phyloP scores from a whole-genome alignment of 2,888 invertebrate genomes.

The Limnephilus marmoratus region DNA sequence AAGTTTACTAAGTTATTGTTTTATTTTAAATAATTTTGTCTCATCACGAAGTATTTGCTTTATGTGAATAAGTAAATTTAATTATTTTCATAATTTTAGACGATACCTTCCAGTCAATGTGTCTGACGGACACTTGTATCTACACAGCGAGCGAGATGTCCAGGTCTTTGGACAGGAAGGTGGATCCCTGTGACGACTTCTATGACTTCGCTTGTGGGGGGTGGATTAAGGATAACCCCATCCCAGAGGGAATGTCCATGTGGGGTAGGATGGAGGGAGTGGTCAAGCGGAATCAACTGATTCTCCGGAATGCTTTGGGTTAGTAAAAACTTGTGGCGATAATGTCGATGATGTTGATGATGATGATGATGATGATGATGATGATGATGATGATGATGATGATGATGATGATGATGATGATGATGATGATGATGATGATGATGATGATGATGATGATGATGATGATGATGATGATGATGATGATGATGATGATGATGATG shows the following conservation, averaged over 20 bases:
- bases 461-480: background rate
- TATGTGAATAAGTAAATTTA: no score
- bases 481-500: slow-evolving; percentile 2
- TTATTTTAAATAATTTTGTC: no score
- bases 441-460: slow-evolving; percentile 2
- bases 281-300: slow-evolving; percentile 93
- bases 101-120: slow-evolving; percentile 73
- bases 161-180: slow-evolving; percentile 84
- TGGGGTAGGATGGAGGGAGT: slow-evolving; percentile 98
- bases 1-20: no score
- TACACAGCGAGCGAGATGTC: slow-evolving; percentile 90
- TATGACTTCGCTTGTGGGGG: slow-evolving; percentile 88
- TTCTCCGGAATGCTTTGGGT: slow-evolving; percentile 94
- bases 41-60: no score
- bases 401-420: background rate
- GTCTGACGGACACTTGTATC: slow-evolving; percentile 89
- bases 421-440: slow-evolving; percentile 2
- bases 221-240: slow-evolving; percentile 94
- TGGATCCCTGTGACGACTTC: slow-evolving; percentile 93
- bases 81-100: slow-evolving; percentile 67
- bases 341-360: background rate
- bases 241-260: slow-evolving; percentile 94
- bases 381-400: background rate
- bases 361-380: slow-evolving; percentile 2
- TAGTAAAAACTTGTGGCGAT: no score